phyloP scores from a whole-genome alignment of 2,888 invertebrate species.

The Drosophila demipolita region DNA sequence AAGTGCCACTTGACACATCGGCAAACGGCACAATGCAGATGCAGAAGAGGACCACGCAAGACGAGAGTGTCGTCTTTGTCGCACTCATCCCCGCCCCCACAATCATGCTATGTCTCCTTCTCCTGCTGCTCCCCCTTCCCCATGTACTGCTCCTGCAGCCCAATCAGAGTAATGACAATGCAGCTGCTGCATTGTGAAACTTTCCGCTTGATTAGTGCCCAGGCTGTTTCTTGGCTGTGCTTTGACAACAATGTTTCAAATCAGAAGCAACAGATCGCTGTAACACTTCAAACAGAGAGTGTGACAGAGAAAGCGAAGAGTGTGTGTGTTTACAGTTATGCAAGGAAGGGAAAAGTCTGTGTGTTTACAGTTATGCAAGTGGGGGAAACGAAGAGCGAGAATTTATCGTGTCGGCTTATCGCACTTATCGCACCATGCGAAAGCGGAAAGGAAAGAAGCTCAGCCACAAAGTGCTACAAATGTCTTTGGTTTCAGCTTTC shows the following conservation, averaged over 20 bases:
- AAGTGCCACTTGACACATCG: conserved; percentile 63
- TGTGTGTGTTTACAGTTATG: background rate
- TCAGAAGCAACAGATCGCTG: conserved; percentile 51
- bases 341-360: background rate
- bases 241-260: conserved; percentile 36
- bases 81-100: background rate
- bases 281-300: background rate
- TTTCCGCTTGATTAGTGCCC: conserved; percentile 25
- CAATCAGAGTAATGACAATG: conserved; percentile 7
- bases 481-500: background rate
- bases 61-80: background rate
- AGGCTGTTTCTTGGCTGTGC: conserved; percentile 3
- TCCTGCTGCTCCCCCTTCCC: background rate
- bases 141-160: background rate
- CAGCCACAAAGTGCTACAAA: conserved; percentile 4
- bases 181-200: conserved; percentile 20
- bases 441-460: background rate
- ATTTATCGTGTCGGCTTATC: conserved; percentile 21
- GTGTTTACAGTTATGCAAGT: background rate
- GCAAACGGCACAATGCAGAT: background rate
- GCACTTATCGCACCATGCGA: background rate
- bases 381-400: conserved; percentile 9
- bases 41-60: background rate
- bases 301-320: background rate
- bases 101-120: background rate